These are phyloP conservation scores for Drosophila dives DNA, from an alignment of 2,888 invertebrate genomes.

Conservation along the genomic window DNA sequence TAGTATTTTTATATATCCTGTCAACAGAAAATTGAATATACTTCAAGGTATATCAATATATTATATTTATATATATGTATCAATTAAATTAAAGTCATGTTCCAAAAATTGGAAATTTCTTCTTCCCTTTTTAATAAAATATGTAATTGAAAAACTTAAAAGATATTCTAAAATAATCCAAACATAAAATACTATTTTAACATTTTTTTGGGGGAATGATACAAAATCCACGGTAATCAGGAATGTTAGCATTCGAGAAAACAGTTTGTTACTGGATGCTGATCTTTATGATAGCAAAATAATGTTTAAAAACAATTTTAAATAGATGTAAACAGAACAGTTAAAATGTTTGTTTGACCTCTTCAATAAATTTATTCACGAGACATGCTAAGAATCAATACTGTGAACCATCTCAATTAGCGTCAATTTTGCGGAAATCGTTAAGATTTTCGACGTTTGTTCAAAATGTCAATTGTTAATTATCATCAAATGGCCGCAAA, in stretches of 20 bases:
- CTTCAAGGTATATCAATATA: too few species aligned
- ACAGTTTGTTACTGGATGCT: slow-evolving; percentile 9
- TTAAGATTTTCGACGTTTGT: slow-evolving; percentile 3
- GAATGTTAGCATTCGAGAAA: background rate
- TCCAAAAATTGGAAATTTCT: background rate
- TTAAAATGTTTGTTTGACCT: slow-evolving; percentile 2
- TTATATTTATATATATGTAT: background rate
- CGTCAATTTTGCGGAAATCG: slow-evolving; percentile 10
- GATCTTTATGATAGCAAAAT: slow-evolving; percentile 44
- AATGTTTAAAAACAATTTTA: slow-evolving; percentile 35
- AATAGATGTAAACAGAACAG: slow-evolving; percentile 30
- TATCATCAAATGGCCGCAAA: slow-evolving; percentile 8
- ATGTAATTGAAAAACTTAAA: background rate
- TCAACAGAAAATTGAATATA: too few species aligned
- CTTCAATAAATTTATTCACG: slow-evolving; percentile 22
- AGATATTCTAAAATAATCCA: background rate
- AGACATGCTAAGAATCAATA: slow-evolving; percentile 1
- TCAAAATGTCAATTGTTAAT: slow-evolving; percentile 1
- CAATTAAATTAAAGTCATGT: background rate
- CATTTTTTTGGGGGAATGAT: background rate
- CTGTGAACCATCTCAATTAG: background rate
- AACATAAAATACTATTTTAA: background rate
- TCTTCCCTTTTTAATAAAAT: background rate
- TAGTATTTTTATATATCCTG: too few species aligned
- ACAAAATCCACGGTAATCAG: slow-evolving; percentile 6